A percentile compares a stretch with the other conserved stretches of the same genome.
Conservation (phyloP, 2,888 invertebrate genomes). For the Drosophila rubida region DNA sequence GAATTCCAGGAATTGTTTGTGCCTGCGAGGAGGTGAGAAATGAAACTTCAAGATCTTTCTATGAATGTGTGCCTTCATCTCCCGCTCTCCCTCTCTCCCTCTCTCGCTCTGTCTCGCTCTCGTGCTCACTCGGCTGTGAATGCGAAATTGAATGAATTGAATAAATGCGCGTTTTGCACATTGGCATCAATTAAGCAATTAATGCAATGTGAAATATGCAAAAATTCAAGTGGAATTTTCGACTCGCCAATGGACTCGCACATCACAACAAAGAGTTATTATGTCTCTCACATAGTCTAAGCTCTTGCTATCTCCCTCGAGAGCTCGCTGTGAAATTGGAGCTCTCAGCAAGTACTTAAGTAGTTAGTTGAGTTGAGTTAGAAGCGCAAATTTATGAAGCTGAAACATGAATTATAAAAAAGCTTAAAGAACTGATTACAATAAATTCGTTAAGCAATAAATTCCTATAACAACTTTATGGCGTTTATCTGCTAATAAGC, state of each 20-base stretch:
- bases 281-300: not conserved
- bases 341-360: not conserved
- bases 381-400: not conserved
- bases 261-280: slow-evolving; percentile 21
- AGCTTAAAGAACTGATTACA: not conserved
- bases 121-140: slow-evolving; percentile 34
- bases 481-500: not conserved
- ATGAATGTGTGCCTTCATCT: slow-evolving; percentile 4
- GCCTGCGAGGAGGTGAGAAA: slow-evolving; percentile 71
- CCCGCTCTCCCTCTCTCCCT: not conserved
- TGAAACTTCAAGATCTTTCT: slow-evolving; percentile 55
- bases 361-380: not conserved
- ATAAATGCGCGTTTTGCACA: slow-evolving; percentile 62
- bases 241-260: slow-evolving; percentile 25
- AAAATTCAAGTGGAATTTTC: slow-evolving; percentile 30
- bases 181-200: slow-evolving; percentile 77
- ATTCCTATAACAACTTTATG: not conserved
- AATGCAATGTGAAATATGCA: slow-evolving; percentile 62
- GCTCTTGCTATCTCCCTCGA: not conserved
- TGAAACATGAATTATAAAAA: not conserved
- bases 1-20: slow-evolving; percentile 73
- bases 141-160: slow-evolving; percentile 73
- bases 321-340: no score
- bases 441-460: not conserved
- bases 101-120: not conserved